Evolutionary conservation across 1,140 invertebrate species (phyloP).

Genomic region (Euschistus heros): DNA sequence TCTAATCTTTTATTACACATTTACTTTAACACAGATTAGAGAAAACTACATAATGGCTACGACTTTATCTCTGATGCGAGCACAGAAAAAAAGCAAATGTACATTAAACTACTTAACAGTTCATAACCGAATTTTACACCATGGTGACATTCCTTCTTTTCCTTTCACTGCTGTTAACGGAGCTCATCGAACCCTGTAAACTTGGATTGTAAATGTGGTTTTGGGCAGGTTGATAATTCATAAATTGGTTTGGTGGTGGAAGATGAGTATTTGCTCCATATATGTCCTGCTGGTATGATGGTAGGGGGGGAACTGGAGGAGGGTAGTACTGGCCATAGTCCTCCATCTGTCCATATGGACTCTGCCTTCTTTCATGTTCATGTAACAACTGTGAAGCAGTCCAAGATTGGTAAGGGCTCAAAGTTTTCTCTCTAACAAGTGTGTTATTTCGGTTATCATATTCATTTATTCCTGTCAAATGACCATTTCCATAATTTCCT

Average conservation of each 20-base stretch:
- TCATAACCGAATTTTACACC: slow-evolving; percentile 34
- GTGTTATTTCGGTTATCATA: slow-evolving; percentile 31
- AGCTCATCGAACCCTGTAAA: slow-evolving; percentile 43
- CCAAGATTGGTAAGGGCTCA: slow-evolving; percentile 46
- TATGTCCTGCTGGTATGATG: slow-evolving; percentile 27
- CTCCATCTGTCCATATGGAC: slow-evolving; percentile 35
- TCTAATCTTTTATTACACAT: slow-evolving; percentile 5
- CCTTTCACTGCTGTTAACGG: slow-evolving; percentile 43
- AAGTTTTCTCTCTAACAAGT: slow-evolving; percentile 36
- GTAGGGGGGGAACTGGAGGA: slow-evolving; percentile 30
- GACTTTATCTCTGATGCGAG: slow-evolving; percentile 1
- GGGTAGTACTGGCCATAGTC: slow-evolving; percentile 28
- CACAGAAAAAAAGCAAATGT: slow-evolving; percentile 14
- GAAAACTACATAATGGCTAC: background rate
- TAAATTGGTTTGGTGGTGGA: slow-evolving; percentile 32
- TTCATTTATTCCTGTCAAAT: slow-evolving; percentile 30
- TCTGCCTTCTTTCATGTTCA: slow-evolving; percentile 46
- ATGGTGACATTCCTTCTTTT: slow-evolving; percentile 46
- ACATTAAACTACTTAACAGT: background rate
- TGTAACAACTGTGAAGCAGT: slow-evolving; percentile 46
- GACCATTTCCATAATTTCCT: slow-evolving; percentile 19
- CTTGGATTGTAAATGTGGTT: slow-evolving; percentile 40
- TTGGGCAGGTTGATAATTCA: slow-evolving; percentile 36
- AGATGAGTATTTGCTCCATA: slow-evolving; percentile 32
- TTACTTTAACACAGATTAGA: background rate